These are phyloP conservation scores for Umimayanthus kanabou DNA, from an alignment of 92 coral and sea anemone species.

Conservation along the genomic window DNA sequence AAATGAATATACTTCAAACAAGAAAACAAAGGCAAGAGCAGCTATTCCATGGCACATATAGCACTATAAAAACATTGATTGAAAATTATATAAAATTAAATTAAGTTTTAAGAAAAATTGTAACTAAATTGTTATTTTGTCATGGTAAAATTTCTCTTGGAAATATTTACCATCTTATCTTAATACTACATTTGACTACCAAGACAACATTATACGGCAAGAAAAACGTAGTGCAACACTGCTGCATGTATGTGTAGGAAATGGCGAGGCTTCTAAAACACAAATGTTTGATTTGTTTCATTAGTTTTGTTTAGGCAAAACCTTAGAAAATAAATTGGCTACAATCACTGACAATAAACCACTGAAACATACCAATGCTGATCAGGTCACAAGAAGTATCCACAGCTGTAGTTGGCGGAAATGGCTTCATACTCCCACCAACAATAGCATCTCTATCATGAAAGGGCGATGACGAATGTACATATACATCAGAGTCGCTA, in stretches of 20 bases:
- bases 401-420: slow-evolving; percentile 10
- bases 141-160: slow-evolving; percentile 1
- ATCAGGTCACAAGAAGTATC: background rate
- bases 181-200: slow-evolving; percentile 6
- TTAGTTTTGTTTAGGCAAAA: slow-evolving; percentile 5
- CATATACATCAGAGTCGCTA: background rate
- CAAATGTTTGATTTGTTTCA: slow-evolving; percentile 5
- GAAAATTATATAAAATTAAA: background rate
- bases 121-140: slow-evolving; percentile 4
- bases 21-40: background rate
- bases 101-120: background rate
- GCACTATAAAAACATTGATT: background rate
- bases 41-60: background rate
- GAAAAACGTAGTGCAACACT: background rate
- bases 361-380: slow-evolving; percentile 2
- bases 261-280: slow-evolving; percentile 2
- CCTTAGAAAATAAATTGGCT: background rate
- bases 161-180: slow-evolving; percentile 4
- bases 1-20: background rate
- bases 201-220: background rate
- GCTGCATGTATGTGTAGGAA: slow-evolving; percentile 2
- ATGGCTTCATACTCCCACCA: slow-evolving; percentile 1
- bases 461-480: background rate
- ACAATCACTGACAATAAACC: slow-evolving; percentile 7
- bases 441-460: background rate